Evolutionary conservation across 2,797 vertebrate genomes (phyloP).

Genomic region (Aplochiton taeniatus): DNA sequence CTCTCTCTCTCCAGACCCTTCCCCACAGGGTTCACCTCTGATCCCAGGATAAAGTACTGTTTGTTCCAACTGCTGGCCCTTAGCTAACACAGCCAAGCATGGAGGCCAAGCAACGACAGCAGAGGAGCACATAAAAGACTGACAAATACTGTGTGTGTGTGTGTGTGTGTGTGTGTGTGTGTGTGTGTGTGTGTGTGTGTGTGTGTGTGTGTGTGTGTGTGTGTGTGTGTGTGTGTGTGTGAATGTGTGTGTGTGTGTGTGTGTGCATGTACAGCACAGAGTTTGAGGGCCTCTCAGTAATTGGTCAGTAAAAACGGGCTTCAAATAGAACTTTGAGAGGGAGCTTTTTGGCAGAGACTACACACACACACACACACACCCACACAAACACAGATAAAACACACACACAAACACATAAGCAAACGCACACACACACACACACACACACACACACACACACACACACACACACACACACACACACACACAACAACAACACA

Average conservation of each 20-base stretch:
- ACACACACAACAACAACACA: conserved; percentile 6
- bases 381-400: background rate
- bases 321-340: conserved; percentile 31
- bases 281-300: conserved; percentile 23
- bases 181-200: conserved; percentile 7
- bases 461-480: conserved; percentile 7
- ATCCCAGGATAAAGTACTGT: conserved; percentile 38
- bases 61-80: conserved; percentile 43
- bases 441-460: conserved; percentile 9
- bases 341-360: background rate
- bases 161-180: conserved; percentile 7
- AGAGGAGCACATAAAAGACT: conserved; percentile 30
- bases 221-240: conserved; percentile 13
- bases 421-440: conserved; percentile 10
- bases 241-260: conserved; percentile 1
- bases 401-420: conserved; percentile 4
- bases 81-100: conserved; percentile 44
- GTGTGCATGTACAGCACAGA: conserved; percentile 16
- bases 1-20: conserved; percentile 18
- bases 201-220: conserved; percentile 2
- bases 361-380: background rate
- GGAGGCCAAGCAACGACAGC: conserved; percentile 1
- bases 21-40: conserved; percentile 34
- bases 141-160: background rate
- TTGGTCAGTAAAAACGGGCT: conserved; percentile 38